phyloP scores from a whole-genome alignment of 2,113 vertebrate genomes.

The Meleagris gallopavo region DNA sequence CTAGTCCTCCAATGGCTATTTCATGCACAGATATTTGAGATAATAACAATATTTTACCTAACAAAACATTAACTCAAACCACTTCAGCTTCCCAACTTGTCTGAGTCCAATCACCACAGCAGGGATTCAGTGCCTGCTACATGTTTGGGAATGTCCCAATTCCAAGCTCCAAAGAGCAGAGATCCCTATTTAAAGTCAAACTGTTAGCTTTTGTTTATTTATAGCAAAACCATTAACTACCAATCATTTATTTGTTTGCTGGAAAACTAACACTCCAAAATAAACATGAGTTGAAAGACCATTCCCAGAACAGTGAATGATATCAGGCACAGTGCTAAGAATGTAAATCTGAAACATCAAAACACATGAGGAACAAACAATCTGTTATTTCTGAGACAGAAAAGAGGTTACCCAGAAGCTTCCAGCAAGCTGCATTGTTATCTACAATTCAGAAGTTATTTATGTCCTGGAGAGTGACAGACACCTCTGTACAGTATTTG shows the following conservation, averaged over 20 bases:
- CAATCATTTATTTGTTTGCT: too few relatives aligned
- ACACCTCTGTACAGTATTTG: neutral
- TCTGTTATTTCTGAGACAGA: slow-evolving; percentile 56
- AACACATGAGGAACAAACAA: slow-evolving; percentile 53
- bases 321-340: slow-evolving; percentile 35
- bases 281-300: slow-evolving; percentile 46
- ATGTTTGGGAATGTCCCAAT: neutral
- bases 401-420: slow-evolving; percentile 43
- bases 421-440: neutral
- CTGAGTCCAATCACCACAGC: neutral
- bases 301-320: slow-evolving; percentile 19
- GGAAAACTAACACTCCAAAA: neutral
- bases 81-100: neutral
- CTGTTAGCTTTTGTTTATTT: slow-evolving; percentile 4
- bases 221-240: slow-evolving; percentile 61
- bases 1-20: fast-evolving
- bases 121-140: neutral
- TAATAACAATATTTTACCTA: neutral
- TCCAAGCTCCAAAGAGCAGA: slow-evolving; percentile 18
- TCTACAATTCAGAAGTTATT: slow-evolving; percentile 41
- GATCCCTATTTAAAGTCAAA: slow-evolving; percentile 42
- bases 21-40: neutral
- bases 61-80: neutral
- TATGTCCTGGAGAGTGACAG: neutral
- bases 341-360: slow-evolving; percentile 66